These are phyloP conservation scores for Penaeus vannamei DNA, from an alignment of 1,140 invertebrate genomes.

Conservation along the genomic window DNA sequence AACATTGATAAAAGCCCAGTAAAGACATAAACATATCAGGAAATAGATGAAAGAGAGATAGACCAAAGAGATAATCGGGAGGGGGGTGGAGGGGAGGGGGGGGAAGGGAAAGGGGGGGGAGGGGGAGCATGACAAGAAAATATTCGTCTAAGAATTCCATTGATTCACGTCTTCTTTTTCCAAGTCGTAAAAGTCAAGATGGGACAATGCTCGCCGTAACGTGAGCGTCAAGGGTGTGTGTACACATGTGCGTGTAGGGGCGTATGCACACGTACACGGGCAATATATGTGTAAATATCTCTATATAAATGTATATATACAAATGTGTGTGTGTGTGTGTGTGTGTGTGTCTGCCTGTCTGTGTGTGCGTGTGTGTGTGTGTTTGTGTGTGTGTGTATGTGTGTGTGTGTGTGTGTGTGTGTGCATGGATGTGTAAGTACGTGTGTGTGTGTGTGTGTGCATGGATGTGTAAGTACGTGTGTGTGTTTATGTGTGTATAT, in stretches of 20 bases:
- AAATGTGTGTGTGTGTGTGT: constrained; percentile 5
- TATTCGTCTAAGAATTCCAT: too few relatives aligned
- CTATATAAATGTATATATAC: constrained; percentile 5
- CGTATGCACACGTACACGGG: background rate
- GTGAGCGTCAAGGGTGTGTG: background rate
- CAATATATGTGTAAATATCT: background rate
- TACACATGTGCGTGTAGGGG: background rate
- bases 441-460: background rate
- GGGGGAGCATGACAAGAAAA: too few relatives aligned
- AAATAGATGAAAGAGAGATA: background rate
- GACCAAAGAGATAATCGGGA: background rate
- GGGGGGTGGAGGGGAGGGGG: background rate
- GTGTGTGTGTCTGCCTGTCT: background rate
- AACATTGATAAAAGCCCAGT: background rate
- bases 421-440: too few relatives aligned
- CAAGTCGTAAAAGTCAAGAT: too few relatives aligned
- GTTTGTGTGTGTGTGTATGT: background rate
- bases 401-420: background rate
- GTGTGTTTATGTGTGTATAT: constrained; percentile 18
- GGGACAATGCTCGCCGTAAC: too few relatives aligned
- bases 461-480: background rate
- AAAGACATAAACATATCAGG: background rate
- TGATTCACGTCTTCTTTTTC: too few relatives aligned
- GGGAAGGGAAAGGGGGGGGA: too few relatives aligned
- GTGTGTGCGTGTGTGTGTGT: background rate